Evolutionary conservation across 2,797 vertebrate genomes (phyloP).

Genomic region (Adrianichthys oophorus): DNA sequence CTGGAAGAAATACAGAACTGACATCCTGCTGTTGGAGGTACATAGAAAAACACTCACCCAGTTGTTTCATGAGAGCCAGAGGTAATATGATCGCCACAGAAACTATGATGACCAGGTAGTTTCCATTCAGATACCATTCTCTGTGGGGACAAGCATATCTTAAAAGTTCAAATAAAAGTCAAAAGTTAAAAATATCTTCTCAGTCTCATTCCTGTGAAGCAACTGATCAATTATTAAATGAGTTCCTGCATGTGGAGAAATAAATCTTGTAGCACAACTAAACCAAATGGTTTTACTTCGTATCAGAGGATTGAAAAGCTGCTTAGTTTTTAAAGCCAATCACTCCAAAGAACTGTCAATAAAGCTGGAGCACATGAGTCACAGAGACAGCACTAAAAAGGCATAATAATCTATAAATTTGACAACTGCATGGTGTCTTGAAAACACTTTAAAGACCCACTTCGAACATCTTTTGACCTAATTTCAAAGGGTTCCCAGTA

Average conservation of each 20-base stretch:
- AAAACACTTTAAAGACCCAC: too few relatives aligned
- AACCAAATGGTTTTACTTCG: neutral
- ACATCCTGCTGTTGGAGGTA: neutral
- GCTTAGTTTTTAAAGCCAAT: too few relatives aligned
- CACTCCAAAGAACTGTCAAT: too few relatives aligned
- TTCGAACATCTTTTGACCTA: too few relatives aligned
- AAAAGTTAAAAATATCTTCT: conserved; percentile 23
- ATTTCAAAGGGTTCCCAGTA: too few relatives aligned
- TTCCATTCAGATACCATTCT: conserved; percentile 95
- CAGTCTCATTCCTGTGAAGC: conserved; percentile 11
- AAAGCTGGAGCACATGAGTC: too few relatives aligned
- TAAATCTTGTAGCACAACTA: neutral
- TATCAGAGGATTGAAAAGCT: too few relatives aligned
- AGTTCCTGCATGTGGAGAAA: neutral
- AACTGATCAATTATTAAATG: conserved; percentile 25
- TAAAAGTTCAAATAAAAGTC: conserved; percentile 35
- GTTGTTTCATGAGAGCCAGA: conserved; percentile 95
- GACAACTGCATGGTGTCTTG: too few relatives aligned
- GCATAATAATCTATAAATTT: too few relatives aligned
- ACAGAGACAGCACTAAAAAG: too few relatives aligned
- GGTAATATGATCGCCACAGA: conserved; percentile 88
- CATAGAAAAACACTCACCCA: conserved; percentile 82
- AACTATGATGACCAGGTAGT: conserved; percentile 94
- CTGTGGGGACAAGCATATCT: conserved; percentile 68
- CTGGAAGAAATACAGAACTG: neutral